A percentile compares a stretch with the other conserved stretches of the same genome.
Conservation (phyloP, 2,797 vertebrate genomes). For the Champsocephalus esox region DNA sequence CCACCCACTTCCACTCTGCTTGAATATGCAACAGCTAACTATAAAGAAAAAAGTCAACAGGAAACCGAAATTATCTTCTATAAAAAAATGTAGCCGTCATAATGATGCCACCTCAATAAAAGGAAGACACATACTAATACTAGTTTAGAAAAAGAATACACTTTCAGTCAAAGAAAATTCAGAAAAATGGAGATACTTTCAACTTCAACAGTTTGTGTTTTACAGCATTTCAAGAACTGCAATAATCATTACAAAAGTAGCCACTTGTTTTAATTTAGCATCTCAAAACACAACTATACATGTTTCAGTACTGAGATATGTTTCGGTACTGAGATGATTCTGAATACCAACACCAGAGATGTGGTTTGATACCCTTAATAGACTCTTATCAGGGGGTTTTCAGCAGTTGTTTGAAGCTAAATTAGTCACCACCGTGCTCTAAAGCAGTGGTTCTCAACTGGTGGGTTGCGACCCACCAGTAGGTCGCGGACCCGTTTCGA, state of each 20-base stretch:
- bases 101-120: neutral
- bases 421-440: conserved; percentile 48
- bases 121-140: neutral
- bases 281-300: neutral
- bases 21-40: conserved; percentile 51
- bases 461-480: too few relatives aligned
- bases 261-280: too few relatives aligned
- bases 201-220: neutral
- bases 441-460: neutral
- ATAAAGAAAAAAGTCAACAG: conserved; percentile 43
- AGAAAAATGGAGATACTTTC: neutral
- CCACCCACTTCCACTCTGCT: conserved; percentile 54
- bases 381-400: conserved; percentile 55
- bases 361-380: conserved; percentile 22
- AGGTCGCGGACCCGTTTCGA: too few relatives aligned
- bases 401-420: neutral
- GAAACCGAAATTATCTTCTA: conserved; percentile 38
- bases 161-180: neutral
- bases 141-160: neutral
- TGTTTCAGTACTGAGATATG: neutral
- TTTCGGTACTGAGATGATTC: conserved; percentile 30
- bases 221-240: neutral
- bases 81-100: neutral
- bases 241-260: neutral
- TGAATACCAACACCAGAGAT: neutral